phyloP scores from a whole-genome alignment of 2,888 invertebrate species.

The Yponomeuta plumbellus region DNA sequence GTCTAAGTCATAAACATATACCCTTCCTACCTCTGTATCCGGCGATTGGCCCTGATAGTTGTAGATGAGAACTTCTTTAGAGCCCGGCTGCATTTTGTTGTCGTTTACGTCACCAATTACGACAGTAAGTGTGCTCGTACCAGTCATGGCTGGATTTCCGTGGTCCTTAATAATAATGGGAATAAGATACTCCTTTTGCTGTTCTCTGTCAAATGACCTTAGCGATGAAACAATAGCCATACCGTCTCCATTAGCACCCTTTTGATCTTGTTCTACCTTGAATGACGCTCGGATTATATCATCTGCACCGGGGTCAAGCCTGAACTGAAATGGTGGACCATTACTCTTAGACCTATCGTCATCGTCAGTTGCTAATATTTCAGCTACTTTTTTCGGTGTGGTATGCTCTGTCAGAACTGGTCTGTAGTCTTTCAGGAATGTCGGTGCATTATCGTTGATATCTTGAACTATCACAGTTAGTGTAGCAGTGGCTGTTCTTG shows the following conservation, averaged over 20 bases:
- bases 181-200: slow-evolving; percentile 96
- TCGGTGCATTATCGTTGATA: slow-evolving; percentile 96
- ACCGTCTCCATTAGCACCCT: slow-evolving; percentile 97
- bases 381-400: slow-evolving; percentile 92
- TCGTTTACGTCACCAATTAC: slow-evolving; percentile 99
- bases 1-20: slow-evolving; percentile 97
- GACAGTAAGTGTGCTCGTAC: slow-evolving; percentile 95
- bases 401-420: slow-evolving; percentile 96
- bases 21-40: slow-evolving; percentile 94
- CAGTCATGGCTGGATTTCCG: slow-evolving; percentile 97
- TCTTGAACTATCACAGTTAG: slow-evolving; percentile 96
- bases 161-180: slow-evolving; percentile 98
- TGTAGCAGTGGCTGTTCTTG: slow-evolving; percentile 95
- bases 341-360: slow-evolving; percentile 96
- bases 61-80: slow-evolving; percentile 97
- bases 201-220: slow-evolving; percentile 95
- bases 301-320: slow-evolving; percentile 94
- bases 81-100: slow-evolving; percentile 98
- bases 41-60: slow-evolving; percentile 95
- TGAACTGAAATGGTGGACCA: slow-evolving; percentile 97
- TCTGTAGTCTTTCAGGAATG: slow-evolving; percentile 93
- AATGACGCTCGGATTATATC: slow-evolving; percentile 96
- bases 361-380: slow-evolving; percentile 94
- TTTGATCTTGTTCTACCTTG: slow-evolving; percentile 97
- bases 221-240: slow-evolving; percentile 98